Conservation (phyloP, 2,113 vertebrate species). For the Colinus virginianus region DNA sequence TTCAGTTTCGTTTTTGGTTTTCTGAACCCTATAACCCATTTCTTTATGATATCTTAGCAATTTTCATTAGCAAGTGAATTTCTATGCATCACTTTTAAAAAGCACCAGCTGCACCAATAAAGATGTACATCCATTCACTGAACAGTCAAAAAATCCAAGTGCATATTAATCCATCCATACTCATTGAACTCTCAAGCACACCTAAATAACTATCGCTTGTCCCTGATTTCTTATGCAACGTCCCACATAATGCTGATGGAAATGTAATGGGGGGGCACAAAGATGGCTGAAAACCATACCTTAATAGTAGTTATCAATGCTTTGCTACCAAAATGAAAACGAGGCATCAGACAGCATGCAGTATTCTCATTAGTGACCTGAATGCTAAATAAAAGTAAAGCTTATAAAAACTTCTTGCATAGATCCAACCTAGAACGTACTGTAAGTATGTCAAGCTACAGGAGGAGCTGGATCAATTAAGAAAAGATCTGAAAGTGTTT, state of each 20-base stretch:
- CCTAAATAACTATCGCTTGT: constrained; percentile 11
- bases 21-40: constrained; percentile 53
- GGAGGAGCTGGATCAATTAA: background rate
- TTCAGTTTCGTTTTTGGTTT: constrained; percentile 29
- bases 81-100: constrained; percentile 46
- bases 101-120: constrained; percentile 59
- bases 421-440: background rate
- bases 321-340: background rate
- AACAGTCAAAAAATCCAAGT: constrained; percentile 40
- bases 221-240: background rate
- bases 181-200: constrained; percentile 3
- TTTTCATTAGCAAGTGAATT: constrained; percentile 64
- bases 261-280: background rate
- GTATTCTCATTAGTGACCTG: background rate
- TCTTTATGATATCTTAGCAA: constrained; percentile 58
- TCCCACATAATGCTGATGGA: background rate
- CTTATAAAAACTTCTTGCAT: background rate
- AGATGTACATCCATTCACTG: constrained; percentile 47
- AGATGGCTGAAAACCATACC: background rate
- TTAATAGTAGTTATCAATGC: background rate
- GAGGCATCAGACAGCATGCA: background rate
- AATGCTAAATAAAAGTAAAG: background rate
- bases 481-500: background rate
- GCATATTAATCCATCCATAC: constrained; percentile 21
- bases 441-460: background rate